Evolutionary conservation across 2,113 vertebrate genomes (phyloP), one percentile per base, ranked within the genome.

Genomic region (Hiodon tergisus): DNA sequence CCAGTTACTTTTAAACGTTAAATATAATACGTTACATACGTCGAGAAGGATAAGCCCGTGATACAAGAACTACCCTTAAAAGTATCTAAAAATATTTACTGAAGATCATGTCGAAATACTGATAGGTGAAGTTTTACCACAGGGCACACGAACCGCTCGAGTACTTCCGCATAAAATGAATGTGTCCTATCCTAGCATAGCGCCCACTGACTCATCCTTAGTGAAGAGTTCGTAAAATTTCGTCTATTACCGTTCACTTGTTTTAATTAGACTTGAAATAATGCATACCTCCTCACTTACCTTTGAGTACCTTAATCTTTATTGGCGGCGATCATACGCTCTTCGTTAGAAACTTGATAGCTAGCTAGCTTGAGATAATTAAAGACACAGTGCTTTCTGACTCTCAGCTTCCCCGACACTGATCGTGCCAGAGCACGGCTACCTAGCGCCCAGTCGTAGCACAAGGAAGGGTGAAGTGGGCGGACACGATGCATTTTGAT

Each of bases 271-370:
- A 65, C 53, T 55, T 47, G 57, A 62, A 63, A 50, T 8, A 61
- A 54, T 46, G 48, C 4, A 11, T 47, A 10, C n/a, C 60, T 72
- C 54, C 61, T 63, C 59, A 71, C 76, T 55, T 77, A 77, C 76
- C 76, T 77, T 77, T 57, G 6, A 17, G 61, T 72, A 82, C 78
- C 78, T 86, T 87, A 86, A 83, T 89, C 82, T 80, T 82, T 73
- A 87, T 84, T 87, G 81, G 84, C 79, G 81, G 85, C 80, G 85
- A 84, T 87, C 89, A 89, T 89, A 89, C 83, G 87, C 86, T 88
- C 85, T 84, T 85, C 81, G 85, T 82, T 79, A 8, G 83, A 78
- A 78, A 86, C 83, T 84, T 85, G 81, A 86, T 87, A 59, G 47
- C 65, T 50, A 51, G 65, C 53, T 57, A 84, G 86, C 80, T 78